Evolutionary conservation across 2,888 invertebrate genomes (phyloP).

Genomic region (Drosophila melanocephala): DNA sequence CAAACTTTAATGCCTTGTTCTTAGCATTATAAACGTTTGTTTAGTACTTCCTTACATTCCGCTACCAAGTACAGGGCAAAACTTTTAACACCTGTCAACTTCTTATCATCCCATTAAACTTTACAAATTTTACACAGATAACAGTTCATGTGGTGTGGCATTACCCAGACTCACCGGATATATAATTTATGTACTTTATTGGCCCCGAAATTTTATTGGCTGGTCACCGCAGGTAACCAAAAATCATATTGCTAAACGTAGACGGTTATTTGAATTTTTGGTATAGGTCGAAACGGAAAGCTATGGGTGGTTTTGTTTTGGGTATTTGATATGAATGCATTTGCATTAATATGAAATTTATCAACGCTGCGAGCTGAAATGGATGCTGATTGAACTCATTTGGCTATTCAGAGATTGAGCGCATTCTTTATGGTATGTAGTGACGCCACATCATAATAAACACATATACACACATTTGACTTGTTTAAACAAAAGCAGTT

Average conservation of each 20-base stretch:
- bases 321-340: slow-evolving; percentile 62
- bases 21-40: not conserved
- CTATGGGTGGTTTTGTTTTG: slow-evolving; percentile 52
- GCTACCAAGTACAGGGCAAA: not conserved
- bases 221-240: slow-evolving; percentile 60
- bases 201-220: slow-evolving; percentile 29
- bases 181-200: slow-evolving; percentile 75
- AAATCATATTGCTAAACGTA: slow-evolving; percentile 64
- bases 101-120: slow-evolving; percentile 31
- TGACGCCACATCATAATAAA: slow-evolving; percentile 58
- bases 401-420: slow-evolving; percentile 67
- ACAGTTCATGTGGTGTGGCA: slow-evolving; percentile 51
- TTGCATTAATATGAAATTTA: slow-evolving; percentile 80
- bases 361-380: slow-evolving; percentile 68
- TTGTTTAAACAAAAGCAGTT: slow-evolving; percentile 74
- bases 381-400: slow-evolving; percentile 81
- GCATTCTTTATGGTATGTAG: slow-evolving; percentile 60
- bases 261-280: slow-evolving; percentile 54
- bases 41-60: not conserved
- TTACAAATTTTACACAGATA: slow-evolving; percentile 36
- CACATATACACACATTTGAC: slow-evolving; percentile 26
- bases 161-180: slow-evolving; percentile 64
- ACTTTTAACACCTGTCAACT: slow-evolving; percentile 33
- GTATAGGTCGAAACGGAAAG: slow-evolving; percentile 21
- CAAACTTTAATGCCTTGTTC: not conserved